These are phyloP conservation scores for Sphenopsis melanotis DNA, from an alignment of 2,797 vertebrate species.

Conservation along the genomic window DNA sequence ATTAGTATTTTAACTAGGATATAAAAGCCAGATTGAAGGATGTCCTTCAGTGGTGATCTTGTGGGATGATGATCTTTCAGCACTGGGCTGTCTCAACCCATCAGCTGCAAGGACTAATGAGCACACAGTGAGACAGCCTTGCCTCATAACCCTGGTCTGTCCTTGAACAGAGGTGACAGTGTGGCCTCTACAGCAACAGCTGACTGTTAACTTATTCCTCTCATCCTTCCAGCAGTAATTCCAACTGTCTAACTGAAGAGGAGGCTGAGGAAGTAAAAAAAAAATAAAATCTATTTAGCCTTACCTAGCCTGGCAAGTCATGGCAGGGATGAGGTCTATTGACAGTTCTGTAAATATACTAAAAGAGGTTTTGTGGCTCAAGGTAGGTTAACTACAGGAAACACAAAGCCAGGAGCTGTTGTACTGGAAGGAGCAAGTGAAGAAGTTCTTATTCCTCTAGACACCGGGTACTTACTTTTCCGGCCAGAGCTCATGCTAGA, in stretches of 20 bases:
- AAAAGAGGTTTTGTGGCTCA: neutral
- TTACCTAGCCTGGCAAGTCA: neutral
- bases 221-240: neutral
- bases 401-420: neutral
- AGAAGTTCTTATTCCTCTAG: neutral
- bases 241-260: rapidly evolving
- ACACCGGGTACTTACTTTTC: slow-evolving; percentile 86
- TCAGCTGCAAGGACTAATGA: neutral
- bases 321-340: neutral
- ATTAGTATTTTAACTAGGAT: neutral
- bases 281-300: neutral
- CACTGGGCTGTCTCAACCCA: rapidly evolving
- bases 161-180: neutral
- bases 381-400: neutral
- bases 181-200: neutral
- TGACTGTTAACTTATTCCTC: neutral
- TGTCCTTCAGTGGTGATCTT: neutral
- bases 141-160: neutral
- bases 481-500: slow-evolving; percentile 89
- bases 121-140: neutral
- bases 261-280: neutral
- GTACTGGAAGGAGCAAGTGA: neutral
- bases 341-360: neutral
- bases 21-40: neutral
- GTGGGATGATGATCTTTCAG: neutral